Percentiles rank a stretch among this genome's conserved stretches.
These are phyloP conservation scores for Macroglossus sobrinus DNA, from an alignment of 2,113 vertebrate genomes.

Conservation along the genomic window DNA sequence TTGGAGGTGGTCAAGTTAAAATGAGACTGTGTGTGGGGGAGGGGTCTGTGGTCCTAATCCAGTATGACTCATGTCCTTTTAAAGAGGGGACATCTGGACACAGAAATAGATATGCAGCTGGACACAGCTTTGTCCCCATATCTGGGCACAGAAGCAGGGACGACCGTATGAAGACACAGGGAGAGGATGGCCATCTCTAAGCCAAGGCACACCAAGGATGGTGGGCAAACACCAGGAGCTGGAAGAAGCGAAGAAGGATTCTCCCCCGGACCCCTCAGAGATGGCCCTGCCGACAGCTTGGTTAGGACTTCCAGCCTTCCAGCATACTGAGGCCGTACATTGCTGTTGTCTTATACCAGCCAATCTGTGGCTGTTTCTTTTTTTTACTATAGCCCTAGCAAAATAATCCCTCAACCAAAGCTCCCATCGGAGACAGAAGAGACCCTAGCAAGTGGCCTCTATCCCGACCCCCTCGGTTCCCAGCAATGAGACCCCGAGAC, in stretches of 20 bases:
- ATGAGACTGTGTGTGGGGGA: background rate
- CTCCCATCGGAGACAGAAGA: background rate
- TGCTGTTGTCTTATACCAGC: background rate
- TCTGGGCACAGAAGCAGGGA: background rate
- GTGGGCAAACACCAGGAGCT: background rate
- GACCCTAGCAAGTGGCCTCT: background rate
- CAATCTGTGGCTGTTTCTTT: background rate
- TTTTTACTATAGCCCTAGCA: background rate
- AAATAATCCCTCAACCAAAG: background rate
- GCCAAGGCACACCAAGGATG: background rate
- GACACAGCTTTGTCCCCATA: no score
- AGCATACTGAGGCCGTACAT: background rate
- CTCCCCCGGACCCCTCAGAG: fast-evolving
- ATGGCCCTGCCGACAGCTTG: background rate
- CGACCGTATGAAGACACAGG: background rate
- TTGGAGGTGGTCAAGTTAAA: background rate
- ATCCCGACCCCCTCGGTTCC: fast-evolving
- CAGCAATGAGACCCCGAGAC: background rate
- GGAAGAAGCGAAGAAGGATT: background rate
- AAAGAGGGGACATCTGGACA: background rate
- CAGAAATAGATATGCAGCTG: background rate
- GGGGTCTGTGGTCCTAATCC: background rate
- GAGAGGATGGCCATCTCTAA: background rate
- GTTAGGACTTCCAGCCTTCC: background rate
- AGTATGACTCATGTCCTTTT: background rate